phyloP scores from a whole-genome alignment of 2,888 invertebrate genomes.

The Nebria brevicollis region DNA sequence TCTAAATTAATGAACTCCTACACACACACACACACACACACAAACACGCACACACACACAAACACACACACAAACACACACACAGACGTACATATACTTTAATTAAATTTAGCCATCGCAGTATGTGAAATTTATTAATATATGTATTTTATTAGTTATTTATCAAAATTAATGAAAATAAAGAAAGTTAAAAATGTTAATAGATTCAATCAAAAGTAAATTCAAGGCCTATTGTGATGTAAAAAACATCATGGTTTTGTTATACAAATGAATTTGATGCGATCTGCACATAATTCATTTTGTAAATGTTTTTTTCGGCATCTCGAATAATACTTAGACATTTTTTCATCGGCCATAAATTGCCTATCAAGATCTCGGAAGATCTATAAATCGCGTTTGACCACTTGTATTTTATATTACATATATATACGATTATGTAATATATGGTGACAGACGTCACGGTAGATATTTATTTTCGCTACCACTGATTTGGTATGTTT shows the following conservation, averaged over 20 bases:
- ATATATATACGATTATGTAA: background rate
- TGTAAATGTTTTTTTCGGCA: background rate
- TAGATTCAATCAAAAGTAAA: background rate
- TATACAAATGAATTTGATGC: background rate
- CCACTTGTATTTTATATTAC: background rate
- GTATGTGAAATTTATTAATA: too few relatives aligned
- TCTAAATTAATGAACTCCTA: too few relatives aligned
- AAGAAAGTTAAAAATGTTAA: background rate
- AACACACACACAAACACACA: too few relatives aligned
- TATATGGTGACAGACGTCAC: background rate
- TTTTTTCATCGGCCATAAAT: background rate
- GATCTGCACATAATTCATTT: background rate
- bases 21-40: too few relatives aligned
- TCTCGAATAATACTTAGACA: background rate
- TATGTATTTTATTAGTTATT: too few relatives aligned
- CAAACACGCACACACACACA: too few relatives aligned
- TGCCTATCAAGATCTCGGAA: background rate
- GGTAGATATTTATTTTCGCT: background rate
- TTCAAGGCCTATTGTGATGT: background rate
- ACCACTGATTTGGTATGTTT: conserved; percentile 1
- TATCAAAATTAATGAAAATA: too few relatives aligned
- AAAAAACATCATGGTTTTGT: background rate
- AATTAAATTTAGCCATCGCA: too few relatives aligned
- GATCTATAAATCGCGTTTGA: background rate
- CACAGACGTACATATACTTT: too few relatives aligned